Percentiles rank a stretch among this genome's conserved stretches.
Conservation (phyloP, 2,113 vertebrate genomes). For the Centropus bengalensis region DNA sequence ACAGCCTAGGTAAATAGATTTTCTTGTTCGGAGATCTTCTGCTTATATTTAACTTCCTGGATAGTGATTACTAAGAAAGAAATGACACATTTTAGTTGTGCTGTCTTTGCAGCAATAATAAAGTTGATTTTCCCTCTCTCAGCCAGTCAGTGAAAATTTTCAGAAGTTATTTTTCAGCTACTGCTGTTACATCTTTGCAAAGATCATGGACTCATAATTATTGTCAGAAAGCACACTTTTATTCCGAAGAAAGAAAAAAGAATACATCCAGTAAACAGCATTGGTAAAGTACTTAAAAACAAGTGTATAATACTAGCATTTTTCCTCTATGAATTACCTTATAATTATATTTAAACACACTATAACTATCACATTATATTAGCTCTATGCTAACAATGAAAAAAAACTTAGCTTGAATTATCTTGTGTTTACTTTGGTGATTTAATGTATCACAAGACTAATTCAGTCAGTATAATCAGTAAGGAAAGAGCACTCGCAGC, state of each 20-base stretch:
- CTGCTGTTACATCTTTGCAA: not conserved
- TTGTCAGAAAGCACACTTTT: not conserved
- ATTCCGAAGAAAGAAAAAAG: not conserved
- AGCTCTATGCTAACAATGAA: not conserved
- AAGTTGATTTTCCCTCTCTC: not conserved
- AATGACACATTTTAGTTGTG: not conserved
- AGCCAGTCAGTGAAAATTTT: not conserved
- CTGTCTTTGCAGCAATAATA: not conserved
- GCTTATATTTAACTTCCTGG: not conserved
- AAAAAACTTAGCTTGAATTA: not conserved
- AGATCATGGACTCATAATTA: not conserved
- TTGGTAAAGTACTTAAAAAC: not conserved
- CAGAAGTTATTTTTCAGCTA: not conserved
- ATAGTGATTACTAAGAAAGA: not conserved
- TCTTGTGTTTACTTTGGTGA: not conserved
- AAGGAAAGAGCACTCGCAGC: not conserved
- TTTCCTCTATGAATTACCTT: not conserved
- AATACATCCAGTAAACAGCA: not conserved
- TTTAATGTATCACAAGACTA: not conserved
- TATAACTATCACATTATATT: not conserved
- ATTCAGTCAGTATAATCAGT: not conserved
- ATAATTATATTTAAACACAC: not conserved
- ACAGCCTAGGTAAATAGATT: not conserved
- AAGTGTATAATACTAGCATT: not conserved
- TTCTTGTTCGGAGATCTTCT: not conserved